phyloP scores from a whole-genome alignment of 2,888 invertebrate species.

The Leistus spinibarbis region DNA sequence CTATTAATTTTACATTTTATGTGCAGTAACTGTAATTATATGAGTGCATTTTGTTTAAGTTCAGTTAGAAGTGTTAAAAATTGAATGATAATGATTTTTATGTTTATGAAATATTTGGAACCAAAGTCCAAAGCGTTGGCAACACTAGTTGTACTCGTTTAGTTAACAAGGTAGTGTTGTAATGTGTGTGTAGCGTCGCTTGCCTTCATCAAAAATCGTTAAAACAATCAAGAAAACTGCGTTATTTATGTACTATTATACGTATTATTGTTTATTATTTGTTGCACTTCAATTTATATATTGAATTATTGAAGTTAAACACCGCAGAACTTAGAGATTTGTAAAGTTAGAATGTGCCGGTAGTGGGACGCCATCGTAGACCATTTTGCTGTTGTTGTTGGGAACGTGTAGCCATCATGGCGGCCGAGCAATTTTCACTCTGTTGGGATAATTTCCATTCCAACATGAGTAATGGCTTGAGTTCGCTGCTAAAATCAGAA shows the following conservation, averaged over 20 bases:
- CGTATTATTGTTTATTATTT: neutral
- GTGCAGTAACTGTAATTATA: neutral
- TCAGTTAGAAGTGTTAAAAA: neutral
- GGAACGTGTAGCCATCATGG: constrained; percentile 50
- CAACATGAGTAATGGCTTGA: constrained; percentile 71
- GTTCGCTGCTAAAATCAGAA: constrained; percentile 56
- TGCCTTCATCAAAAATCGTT: neutral
- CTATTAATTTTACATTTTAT: neutral
- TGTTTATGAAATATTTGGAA: neutral
- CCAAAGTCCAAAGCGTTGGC: neutral
- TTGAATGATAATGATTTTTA: neutral
- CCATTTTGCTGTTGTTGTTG: neutral
- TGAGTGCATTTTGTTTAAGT: neutral
- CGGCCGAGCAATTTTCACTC: constrained; percentile 72
- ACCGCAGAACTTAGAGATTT: neutral
- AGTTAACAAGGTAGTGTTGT: neutral
- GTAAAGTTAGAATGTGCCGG: neutral
- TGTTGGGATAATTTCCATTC: constrained; percentile 77
- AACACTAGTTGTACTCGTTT: neutral
- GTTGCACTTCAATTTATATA: neutral
- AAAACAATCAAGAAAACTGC: neutral
- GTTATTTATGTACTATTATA: neutral
- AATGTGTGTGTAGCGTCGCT: neutral
- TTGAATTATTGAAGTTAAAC: neutral
- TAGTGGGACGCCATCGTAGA: constrained; percentile 44